A percentile compares a stretch with the other conserved stretches of the same genome.
phyloP scores from a whole-genome alignment of 2,797 vertebrate genomes.

The Sebastes baramenuke region DNA sequence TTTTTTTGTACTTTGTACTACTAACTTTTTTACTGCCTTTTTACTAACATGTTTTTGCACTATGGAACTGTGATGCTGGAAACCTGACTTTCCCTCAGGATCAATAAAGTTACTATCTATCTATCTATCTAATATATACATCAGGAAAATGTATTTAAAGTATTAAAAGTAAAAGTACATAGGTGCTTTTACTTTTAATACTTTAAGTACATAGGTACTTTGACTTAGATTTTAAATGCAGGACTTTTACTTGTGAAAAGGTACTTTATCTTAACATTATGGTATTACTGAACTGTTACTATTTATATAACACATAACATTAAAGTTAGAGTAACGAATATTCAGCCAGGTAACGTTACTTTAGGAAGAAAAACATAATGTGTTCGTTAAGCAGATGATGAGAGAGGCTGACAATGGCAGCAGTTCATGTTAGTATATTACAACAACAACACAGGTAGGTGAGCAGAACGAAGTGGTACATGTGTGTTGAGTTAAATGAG shows the following conservation, averaged over 20 bases:
- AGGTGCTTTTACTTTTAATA: neutral
- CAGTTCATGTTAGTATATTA: neutral
- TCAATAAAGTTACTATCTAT: too few relatives aligned
- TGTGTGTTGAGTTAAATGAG: neutral
- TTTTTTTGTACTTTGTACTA: too few relatives aligned
- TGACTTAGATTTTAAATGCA: neutral
- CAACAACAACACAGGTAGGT: neutral
- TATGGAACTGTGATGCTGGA: too few relatives aligned
- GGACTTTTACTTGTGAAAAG: neutral
- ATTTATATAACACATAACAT: neutral
- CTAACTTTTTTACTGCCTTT: too few relatives aligned
- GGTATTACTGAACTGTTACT: too few relatives aligned
- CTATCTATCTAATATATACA: too few relatives aligned
- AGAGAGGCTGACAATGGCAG: neutral
- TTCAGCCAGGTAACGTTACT: neutral
- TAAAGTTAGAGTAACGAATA: neutral
- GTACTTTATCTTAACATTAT: too few relatives aligned
- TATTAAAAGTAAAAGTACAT: too few relatives aligned
- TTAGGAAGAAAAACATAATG: too few relatives aligned
- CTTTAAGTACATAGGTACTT: neutral
- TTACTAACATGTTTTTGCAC: too few relatives aligned
- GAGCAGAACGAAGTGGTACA: neutral
- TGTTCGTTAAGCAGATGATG: neutral
- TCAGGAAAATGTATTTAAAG: too few relatives aligned
- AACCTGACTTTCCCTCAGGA: too few relatives aligned